Conservation (phyloP, 2,113 vertebrate species). For the Rhadina sibilatrix region DNA sequence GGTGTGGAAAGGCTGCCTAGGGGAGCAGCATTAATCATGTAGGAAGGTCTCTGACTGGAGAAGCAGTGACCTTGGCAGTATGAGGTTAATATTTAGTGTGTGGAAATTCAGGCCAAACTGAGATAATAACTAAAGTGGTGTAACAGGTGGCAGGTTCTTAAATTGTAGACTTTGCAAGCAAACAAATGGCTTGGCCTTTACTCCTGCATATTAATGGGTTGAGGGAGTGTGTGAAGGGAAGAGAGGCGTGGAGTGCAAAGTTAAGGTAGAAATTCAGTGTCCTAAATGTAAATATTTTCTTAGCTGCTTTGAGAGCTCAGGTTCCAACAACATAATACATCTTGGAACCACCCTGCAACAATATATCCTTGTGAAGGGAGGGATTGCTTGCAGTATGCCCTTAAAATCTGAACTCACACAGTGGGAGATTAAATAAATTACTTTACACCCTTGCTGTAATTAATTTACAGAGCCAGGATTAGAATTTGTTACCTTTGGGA, state of each 20-base stretch:
- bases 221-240: neutral
- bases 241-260: neutral
- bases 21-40: neutral
- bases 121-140: neutral
- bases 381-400: neutral
- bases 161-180: neutral
- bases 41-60: neutral
- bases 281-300: neutral
- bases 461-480: neutral
- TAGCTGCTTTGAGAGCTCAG: neutral
- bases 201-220: neutral
- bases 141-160: neutral
- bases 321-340: fast-evolving
- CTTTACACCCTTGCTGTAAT: neutral
- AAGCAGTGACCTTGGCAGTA: neutral
- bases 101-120: neutral
- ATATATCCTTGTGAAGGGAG: neutral
- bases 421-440: neutral
- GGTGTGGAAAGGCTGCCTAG: neutral
- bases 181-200: neutral
- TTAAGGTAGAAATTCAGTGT: neutral
- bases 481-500: neutral
- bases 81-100: neutral
- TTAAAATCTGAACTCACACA: neutral
- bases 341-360: neutral